These are phyloP conservation scores for Nycticorax nycticorax DNA, from an alignment of 2,113 vertebrate species.

Conservation along the genomic window DNA sequence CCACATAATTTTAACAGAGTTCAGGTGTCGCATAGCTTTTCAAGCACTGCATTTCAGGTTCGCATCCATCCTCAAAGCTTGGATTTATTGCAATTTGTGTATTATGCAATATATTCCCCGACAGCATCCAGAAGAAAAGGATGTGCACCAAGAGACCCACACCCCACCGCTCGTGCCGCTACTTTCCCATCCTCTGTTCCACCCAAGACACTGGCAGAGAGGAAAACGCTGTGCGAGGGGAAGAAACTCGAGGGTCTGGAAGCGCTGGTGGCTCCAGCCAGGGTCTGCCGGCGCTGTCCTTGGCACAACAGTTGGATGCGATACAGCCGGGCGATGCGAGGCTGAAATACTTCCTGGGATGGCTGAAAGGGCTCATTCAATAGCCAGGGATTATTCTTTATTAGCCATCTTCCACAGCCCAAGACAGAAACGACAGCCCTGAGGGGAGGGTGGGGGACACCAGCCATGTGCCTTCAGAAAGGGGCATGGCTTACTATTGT, in stretches of 20 bases:
- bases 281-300: neutral
- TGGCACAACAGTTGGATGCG: conserved; percentile 8
- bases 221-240: neutral
- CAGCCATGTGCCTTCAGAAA: conserved; percentile 21
- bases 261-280: neutral
- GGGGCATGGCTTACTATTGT: conserved; percentile 46
- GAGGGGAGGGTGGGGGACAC: conserved; percentile 4
- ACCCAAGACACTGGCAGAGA: neutral
- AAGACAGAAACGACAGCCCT: neutral
- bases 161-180: neutral
- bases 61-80: neutral
- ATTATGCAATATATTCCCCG: neutral
- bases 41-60: neutral
- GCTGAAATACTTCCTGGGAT: conserved; percentile 43
- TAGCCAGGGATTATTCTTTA: neutral
- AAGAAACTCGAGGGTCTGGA: neutral
- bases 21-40: neutral
- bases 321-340: neutral
- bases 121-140: neutral
- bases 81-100: neutral
- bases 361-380: conserved; percentile 34
- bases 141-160: neutral
- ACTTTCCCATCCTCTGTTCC: neutral
- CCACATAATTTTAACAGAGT: neutral
- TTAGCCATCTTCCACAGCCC: neutral